Evolutionary conservation across 2,797 vertebrate species (phyloP).

Genomic region (Pangasius krempfi): DNA sequence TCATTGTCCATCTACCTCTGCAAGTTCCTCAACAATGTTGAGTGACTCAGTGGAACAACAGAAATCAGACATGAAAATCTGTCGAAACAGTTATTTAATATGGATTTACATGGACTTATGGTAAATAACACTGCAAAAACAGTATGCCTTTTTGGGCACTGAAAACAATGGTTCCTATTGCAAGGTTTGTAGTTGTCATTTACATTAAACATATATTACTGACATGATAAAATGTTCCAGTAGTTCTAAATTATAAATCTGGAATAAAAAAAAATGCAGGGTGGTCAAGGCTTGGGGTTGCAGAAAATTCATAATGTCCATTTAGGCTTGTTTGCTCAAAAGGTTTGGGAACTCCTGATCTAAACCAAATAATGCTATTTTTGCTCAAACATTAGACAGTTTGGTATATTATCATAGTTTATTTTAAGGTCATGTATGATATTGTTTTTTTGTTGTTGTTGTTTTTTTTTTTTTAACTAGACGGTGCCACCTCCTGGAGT

Average conservation of each 20-base stretch:
- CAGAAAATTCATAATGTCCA: neutral
- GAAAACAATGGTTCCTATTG: neutral
- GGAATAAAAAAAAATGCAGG: neutral
- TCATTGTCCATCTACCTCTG: neutral
- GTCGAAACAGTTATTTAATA: neutral
- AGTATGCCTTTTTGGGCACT: neutral
- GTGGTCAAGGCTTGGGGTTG: neutral
- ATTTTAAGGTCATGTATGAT: slow-evolving; percentile 8
- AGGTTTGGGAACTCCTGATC: neutral
- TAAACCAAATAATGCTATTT: neutral
- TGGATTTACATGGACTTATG: neutral
- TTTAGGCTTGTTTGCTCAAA: neutral
- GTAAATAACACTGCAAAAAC: neutral
- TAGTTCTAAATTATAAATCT: neutral
- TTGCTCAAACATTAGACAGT: neutral
- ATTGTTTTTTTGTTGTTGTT: slow-evolving; percentile 30
- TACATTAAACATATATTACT: neutral
- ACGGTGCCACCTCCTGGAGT: slow-evolving; percentile 93
- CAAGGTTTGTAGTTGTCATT: neutral
- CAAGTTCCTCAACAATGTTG: neutral
- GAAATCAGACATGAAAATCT: neutral
- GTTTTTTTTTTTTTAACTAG: slow-evolving; percentile 67
- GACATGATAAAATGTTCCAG: neutral
- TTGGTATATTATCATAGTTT: slow-evolving; percentile 1
- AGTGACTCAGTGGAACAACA: neutral